Conservation (phyloP, 2,113 vertebrate species). For the Myanophis thanlyinensis region DNA sequence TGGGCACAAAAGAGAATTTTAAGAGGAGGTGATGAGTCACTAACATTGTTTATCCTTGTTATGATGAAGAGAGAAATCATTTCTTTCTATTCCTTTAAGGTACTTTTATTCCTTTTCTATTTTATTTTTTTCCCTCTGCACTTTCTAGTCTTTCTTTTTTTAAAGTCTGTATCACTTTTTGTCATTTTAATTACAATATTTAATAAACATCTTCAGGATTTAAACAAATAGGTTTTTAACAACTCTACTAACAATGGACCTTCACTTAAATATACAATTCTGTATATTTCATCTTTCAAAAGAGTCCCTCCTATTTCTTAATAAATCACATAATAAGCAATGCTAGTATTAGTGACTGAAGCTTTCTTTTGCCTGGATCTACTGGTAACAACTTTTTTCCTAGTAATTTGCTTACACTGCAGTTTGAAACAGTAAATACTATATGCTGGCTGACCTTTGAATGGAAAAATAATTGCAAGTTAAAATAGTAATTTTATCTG, state of each 20-base stretch:
- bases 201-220: background rate
- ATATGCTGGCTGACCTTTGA: constrained; percentile 83
- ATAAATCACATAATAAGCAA: constrained; percentile 4
- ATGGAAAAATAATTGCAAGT: constrained; percentile 91
- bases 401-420: constrained; percentile 65
- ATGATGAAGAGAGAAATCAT: background rate
- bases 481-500: constrained; percentile 83
- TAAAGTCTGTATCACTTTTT: background rate
- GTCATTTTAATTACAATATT: background rate
- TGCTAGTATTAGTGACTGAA: constrained; percentile 53
- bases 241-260: background rate
- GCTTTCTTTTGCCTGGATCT: constrained; percentile 58
- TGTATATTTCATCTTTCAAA: constrained; percentile 12
- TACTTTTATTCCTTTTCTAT: background rate
- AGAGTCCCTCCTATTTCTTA: background rate
- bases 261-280: constrained; percentile 33
- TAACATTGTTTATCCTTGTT: background rate
- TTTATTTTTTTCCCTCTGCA: background rate
- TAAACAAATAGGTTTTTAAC: background rate
- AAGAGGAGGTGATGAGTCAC: background rate
- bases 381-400: constrained; percentile 72
- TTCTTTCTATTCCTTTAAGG: background rate
- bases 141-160: background rate
- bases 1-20: background rate
- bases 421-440: constrained; percentile 76